Percentiles rank a stretch among this genome's conserved stretches.
phyloP scores from a whole-genome alignment of 2,797 vertebrate genomes.

The Gallinago solitaria region DNA sequence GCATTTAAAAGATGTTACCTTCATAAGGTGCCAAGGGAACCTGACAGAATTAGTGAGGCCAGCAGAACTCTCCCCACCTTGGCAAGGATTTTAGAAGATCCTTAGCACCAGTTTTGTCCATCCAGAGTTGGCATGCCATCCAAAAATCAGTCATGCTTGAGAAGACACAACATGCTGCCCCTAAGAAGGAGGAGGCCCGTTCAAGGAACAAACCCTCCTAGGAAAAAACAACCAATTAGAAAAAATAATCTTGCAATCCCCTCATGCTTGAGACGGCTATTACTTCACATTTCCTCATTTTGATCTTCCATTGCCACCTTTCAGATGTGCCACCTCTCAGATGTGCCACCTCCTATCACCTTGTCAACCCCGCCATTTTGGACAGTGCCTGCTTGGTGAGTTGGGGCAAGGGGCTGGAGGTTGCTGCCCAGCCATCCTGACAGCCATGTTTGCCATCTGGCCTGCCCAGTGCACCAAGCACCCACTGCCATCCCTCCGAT shows the following conservation, averaged over 20 bases:
- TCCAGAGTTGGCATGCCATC: not conserved
- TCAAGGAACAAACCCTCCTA: not conserved
- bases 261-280: not conserved
- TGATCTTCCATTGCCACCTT: not conserved
- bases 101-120: not conserved
- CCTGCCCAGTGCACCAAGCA: not conserved
- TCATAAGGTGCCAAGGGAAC: not conserved
- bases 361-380: fast-evolving
- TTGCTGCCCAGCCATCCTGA: not conserved
- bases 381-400: not conserved
- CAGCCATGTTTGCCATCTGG: not conserved
- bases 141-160: not conserved
- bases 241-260: not conserved
- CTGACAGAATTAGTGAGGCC: not conserved
- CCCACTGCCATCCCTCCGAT: not conserved
- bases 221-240: not conserved
- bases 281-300: not conserved
- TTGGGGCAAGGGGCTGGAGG: not conserved
- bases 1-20: not conserved
- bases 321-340: not conserved
- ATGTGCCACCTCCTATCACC: not conserved
- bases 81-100: not conserved
- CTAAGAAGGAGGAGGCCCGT: not conserved
- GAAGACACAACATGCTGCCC: not conserved
- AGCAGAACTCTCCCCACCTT: not conserved